Base-by-base conservation (phyloP, 2,797 vertebrate species). In the Platalea minor region DNA sequence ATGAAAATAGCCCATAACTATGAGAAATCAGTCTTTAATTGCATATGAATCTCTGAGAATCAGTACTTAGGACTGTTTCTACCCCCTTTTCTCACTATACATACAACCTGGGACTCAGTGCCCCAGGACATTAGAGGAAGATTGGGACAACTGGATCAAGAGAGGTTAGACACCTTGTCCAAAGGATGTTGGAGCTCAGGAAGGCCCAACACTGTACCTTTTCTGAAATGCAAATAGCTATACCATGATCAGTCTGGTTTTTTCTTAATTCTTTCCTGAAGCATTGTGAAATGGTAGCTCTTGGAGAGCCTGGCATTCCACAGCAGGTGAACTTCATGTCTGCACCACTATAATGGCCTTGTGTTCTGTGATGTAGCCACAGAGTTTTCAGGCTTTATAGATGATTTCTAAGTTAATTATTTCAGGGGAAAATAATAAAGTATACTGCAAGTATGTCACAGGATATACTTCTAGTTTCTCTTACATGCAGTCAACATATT, bases 301-400 rank as follows among this genome's bases (percentile, higher is more conserved):
- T 41, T 79, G 23, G 12, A 69, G 20, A 85, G 18, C 23, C 23
- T 65, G 37, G 48, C 4, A 26, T 45, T 79, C n/a, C 37, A 76
- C 35, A 28, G 35, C 11, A 51, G 39, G 29, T 53, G 35, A 56
- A 31, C 13, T 77, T 70, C 14, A n/a, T 10, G 4, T 31, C 5
- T 3, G 1, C 10, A 45, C 8, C 17, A 59, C 14, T 59, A 4
- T 4, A 70, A 43, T 3, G 4, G 9, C 5, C 6, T 37, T 41
- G 28, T 28, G 17, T 41, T 76, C 48, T 67, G 11, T 51, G 56
- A 73, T 11, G 17, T 2, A 29, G 6, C 11, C 5, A 5, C 39
- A 35, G n/a, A 61, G 5, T 72, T 91, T 56, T 73, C 46, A 70
- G 68, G 18, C 13, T 88, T 90, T 74, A 31, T 8, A 67, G 26